Evolutionary conservation across 2,888 invertebrate species (phyloP).

Genomic region (Chromoteleia sp.): DNA sequence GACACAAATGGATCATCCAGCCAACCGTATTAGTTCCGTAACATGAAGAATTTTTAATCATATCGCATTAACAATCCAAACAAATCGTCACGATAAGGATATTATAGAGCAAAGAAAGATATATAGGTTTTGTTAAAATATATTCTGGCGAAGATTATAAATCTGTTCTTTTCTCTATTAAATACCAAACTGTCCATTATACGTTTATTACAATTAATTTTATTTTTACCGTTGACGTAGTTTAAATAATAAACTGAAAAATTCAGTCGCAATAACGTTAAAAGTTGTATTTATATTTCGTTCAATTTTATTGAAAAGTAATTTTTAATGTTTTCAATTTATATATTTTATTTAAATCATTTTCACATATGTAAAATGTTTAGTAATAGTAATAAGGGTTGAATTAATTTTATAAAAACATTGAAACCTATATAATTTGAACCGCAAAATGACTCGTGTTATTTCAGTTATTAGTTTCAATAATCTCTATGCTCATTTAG

Average conservation of each 20-base stretch:
- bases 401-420: constrained; percentile 5
- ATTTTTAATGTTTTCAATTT: not conserved
- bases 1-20: constrained; percentile 57
- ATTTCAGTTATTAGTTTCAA: not conserved
- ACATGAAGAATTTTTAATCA: constrained; percentile 25
- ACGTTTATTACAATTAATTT: not conserved
- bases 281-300: not conserved
- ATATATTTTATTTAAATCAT: constrained; percentile 10
- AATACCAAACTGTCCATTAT: no score
- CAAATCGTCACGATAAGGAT: not conserved
- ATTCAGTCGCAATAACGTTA: no score
- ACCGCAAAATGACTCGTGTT: constrained; percentile 12
- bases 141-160: not conserved
- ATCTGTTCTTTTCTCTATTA: constrained; percentile 33
- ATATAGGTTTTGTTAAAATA: constrained; percentile 14
- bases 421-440: constrained; percentile 9
- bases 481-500: no score
- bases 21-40: constrained; percentile 51
- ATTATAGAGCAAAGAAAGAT: constrained; percentile 38
- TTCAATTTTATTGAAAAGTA: not conserved
- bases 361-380: not conserved
- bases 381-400: no score
- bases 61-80: no score
- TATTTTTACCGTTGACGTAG: constrained; percentile 2
- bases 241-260: constrained; percentile 20